Percentiles rank a stretch among this genome's conserved stretches.
Conservation (phyloP, 1,140 invertebrate genomes). For the Calliphora vicina region DNA sequence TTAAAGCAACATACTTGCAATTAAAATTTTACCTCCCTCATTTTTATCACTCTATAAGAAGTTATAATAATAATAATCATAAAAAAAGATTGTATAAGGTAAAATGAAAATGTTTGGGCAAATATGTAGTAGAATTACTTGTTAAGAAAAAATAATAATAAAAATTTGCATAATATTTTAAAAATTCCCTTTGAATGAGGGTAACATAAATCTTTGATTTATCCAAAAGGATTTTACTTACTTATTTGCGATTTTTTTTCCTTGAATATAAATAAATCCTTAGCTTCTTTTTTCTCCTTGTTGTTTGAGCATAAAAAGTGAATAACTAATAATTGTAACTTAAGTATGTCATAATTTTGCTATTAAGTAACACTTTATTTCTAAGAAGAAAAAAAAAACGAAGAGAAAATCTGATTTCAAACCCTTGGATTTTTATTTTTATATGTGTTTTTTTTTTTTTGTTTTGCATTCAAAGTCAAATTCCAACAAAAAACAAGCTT, state of each 20-base stretch:
- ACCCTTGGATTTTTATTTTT: not conserved
- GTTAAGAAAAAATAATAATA: not conserved
- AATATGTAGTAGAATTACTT: not conserved
- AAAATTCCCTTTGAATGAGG: constrained; percentile 10
- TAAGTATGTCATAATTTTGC: constrained; percentile 33
- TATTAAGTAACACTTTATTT: constrained; percentile 27
- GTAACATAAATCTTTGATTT: constrained; percentile 25
- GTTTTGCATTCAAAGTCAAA: not conserved
- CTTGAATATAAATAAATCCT: not conserved
- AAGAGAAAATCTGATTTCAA: constrained; percentile 6
- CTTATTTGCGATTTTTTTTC: not conserved
- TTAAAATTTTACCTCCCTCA: not conserved
- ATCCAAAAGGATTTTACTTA: constrained; percentile 10
- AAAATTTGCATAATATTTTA: constrained; percentile 28
- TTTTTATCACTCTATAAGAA: not conserved
- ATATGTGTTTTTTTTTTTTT: not conserved
- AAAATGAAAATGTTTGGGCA: not conserved
- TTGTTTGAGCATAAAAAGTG: not conserved
- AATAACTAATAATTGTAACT: constrained; percentile 28
- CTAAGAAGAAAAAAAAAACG: not conserved
- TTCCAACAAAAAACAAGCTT: not conserved
- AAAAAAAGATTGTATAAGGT: not conserved
- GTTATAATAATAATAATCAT: too few relatives aligned
- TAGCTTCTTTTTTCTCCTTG: not conserved
- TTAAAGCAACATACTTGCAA: not conserved